Conservation (phyloP, 2,113 vertebrate genomes). For the Psilopogon haemacephalus region DNA sequence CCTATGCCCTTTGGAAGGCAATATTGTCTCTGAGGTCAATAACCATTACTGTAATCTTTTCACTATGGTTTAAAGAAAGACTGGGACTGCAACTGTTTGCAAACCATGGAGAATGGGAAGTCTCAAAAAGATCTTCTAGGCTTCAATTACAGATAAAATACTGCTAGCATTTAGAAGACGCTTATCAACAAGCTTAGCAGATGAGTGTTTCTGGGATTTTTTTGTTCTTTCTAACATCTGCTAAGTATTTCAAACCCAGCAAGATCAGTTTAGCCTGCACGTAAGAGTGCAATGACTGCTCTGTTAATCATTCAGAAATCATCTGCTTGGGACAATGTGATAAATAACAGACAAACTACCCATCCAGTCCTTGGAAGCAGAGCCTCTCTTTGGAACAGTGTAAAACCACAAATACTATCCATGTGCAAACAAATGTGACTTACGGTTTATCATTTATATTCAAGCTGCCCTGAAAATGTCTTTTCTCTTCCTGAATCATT, state of each 20-base stretch:
- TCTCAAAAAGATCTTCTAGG: neutral
- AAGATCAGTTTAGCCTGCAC: neutral
- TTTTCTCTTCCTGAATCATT: constrained; percentile 54
- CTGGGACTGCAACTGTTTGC: neutral
- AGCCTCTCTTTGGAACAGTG: constrained; percentile 20
- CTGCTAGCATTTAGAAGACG: neutral
- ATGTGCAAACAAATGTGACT: constrained; percentile 42
- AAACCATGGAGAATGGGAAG: neutral
- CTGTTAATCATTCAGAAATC: constrained; percentile 9
- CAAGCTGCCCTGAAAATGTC: constrained; percentile 11
- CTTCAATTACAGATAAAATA: neutral
- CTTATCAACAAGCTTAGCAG: neutral
- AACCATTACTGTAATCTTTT: neutral
- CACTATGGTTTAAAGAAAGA: neutral
- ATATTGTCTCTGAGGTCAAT: neutral
- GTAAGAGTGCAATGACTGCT: neutral
- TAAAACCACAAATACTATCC: constrained; percentile 16
- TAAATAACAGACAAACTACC: neutral
- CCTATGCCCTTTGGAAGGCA: neutral
- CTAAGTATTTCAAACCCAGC: neutral
- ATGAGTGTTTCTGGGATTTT: neutral
- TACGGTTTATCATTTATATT: constrained; percentile 49
- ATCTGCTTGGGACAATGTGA: constrained; percentile 16
- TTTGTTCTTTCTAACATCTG: neutral
- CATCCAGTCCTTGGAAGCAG: constrained; percentile 30